phyloP scores from a whole-genome alignment of 2,797 vertebrate genomes.

The Nyctalus aviator region DNA sequence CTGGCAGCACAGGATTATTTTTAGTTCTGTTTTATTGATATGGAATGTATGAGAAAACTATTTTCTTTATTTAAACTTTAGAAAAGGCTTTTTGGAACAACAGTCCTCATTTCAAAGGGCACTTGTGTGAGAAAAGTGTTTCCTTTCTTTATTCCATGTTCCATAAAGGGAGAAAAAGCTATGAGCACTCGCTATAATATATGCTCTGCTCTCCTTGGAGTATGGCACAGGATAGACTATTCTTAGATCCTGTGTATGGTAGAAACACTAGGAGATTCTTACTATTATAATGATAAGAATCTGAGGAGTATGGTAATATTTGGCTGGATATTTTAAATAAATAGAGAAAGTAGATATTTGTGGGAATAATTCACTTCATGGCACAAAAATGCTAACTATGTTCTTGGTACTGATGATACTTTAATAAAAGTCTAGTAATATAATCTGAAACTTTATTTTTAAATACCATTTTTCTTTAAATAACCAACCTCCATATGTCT shows the following conservation, averaged over 20 bases:
- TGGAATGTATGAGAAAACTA: conserved; percentile 72
- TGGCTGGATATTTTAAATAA: neutral
- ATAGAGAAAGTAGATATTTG: conserved; percentile 15
- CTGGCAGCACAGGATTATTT: conserved; percentile 66
- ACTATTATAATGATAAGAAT: conserved; percentile 25
- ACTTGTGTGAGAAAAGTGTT: conserved; percentile 11
- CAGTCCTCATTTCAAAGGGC: conserved; percentile 61
- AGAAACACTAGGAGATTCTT: conserved; percentile 24
- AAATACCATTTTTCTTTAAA: conserved; percentile 52
- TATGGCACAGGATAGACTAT: neutral
- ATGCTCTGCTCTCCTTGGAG: conserved; percentile 6
- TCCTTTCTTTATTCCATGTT: conserved; percentile 51
- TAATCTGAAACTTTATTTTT: conserved; percentile 55
- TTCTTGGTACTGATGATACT: conserved; percentile 10
- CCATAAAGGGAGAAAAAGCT: conserved; percentile 22
- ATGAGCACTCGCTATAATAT: neutral
- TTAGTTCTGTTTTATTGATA: conserved; percentile 75
- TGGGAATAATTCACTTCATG: conserved; percentile 38
- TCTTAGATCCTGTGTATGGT: neutral
- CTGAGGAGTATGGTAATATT: neutral
- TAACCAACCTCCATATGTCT: conserved; percentile 25
- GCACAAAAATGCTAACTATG: conserved; percentile 29
- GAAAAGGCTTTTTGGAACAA: conserved; percentile 59
- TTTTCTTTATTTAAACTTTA: conserved; percentile 75
- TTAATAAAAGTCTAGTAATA: conserved; percentile 52